Conservation (phyloP, 2,888 invertebrate species). For the Stramonita haemastoma region DNA sequence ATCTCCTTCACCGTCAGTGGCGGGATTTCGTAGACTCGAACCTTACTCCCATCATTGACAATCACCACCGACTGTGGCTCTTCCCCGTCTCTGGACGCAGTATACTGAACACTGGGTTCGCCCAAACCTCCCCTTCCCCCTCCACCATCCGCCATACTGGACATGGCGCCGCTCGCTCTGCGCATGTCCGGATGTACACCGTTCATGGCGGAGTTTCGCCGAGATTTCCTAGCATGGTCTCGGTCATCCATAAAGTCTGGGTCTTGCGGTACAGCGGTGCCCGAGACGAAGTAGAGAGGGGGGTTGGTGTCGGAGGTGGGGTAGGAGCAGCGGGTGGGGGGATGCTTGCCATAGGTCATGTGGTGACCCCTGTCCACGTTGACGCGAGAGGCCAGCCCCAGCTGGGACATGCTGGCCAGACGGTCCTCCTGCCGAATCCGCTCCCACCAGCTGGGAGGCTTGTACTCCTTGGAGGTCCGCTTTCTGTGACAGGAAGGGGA, state of each 20-base stretch:
- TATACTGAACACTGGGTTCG: neutral
- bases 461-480: neutral
- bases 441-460: constrained; percentile 18
- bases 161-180: neutral
- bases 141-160: neutral
- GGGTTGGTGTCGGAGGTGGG: neutral
- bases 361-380: constrained; percentile 5
- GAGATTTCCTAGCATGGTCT: no score
- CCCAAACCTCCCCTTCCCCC: neutral
- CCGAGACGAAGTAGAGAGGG: neutral
- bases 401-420: neutral
- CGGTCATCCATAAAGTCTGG: neutral
- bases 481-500: constrained; percentile 2
- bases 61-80: constrained; percentile 3
- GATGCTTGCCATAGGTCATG: constrained; percentile 19
- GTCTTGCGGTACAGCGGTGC: neutral
- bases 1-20: constrained; percentile 1
- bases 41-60: neutral
- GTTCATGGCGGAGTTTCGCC: neutral
- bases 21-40: neutral
- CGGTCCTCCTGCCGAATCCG: constrained; percentile 13
- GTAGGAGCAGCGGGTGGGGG: neutral
- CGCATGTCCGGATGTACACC: neutral
- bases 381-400: constrained; percentile 1
- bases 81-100: neutral